Conservation (phyloP, 2,888 invertebrate species). For the Anagyrus pseudococci region DNA sequence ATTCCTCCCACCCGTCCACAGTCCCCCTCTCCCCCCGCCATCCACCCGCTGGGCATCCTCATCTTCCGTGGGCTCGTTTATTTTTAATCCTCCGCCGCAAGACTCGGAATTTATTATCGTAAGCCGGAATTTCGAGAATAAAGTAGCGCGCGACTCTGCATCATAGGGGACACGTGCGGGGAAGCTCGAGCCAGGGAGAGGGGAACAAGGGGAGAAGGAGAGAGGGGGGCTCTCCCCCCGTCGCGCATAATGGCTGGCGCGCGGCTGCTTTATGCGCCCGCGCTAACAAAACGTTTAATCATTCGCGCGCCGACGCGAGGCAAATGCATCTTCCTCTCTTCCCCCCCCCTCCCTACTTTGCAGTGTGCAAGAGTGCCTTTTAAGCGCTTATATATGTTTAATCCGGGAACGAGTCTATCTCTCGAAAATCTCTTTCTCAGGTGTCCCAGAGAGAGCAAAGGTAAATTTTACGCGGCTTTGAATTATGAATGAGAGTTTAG, state of each 20-base stretch:
- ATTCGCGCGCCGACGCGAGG: constrained; percentile 25
- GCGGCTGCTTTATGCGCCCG: constrained; percentile 35
- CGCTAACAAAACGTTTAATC: constrained; percentile 35
- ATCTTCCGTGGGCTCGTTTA: too few relatives aligned
- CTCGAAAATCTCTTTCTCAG: constrained; percentile 16
- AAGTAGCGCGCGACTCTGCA: constrained; percentile 33
- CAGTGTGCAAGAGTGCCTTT: too few relatives aligned
- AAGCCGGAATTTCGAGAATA: constrained; percentile 38
- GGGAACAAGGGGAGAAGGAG: too few relatives aligned
- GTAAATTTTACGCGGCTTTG: constrained; percentile 19
- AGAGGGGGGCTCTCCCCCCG: constrained; percentile 9
- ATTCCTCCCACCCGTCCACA: too few relatives aligned
- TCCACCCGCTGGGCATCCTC: too few relatives aligned
- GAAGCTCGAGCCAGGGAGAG: too few relatives aligned
- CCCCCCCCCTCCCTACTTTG: too few relatives aligned
- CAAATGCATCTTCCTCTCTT: constrained; percentile 24
- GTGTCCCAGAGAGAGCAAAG: neutral
- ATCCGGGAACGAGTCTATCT: constrained; percentile 29
- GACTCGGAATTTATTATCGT: constrained; percentile 36
- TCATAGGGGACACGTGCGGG: constrained; percentile 36
- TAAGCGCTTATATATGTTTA: constrained; percentile 27
- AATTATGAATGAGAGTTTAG: constrained; percentile 13
- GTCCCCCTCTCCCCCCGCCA: too few relatives aligned
- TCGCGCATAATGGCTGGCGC: neutral
- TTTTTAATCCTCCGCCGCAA: constrained; percentile 24